These are phyloP conservation scores for Perca fluviatilis DNA, from an alignment of 2,113 vertebrate genomes.

Conservation along the genomic window DNA sequence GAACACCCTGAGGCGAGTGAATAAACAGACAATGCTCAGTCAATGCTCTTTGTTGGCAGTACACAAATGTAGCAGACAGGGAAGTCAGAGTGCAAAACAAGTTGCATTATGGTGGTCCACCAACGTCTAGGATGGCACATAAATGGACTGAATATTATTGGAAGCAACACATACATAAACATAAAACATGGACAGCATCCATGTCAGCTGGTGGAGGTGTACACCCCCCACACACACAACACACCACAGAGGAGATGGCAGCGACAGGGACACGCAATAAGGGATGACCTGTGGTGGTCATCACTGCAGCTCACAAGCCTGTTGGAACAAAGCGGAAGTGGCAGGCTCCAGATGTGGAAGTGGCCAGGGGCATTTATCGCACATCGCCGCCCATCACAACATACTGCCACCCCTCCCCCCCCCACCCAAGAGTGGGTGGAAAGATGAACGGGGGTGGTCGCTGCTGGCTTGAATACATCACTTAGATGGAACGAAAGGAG, in stretches of 20 bases:
- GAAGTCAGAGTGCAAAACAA: constrained; percentile 50
- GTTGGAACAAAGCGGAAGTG: constrained; percentile 53
- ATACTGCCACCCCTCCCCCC: too few relatives aligned
- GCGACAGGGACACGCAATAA: constrained; percentile 9
- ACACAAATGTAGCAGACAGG: constrained; percentile 53
- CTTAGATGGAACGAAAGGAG: constrained; percentile 28
- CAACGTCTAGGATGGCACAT: not conserved
- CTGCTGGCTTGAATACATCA: constrained; percentile 41
- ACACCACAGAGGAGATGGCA: constrained; percentile 19
- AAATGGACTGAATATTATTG: constrained; percentile 27
- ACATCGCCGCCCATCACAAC: constrained; percentile 61
- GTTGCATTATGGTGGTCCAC: constrained; percentile 20
- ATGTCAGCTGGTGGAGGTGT: constrained; percentile 22
- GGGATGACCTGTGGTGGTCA: constrained; percentile 44
- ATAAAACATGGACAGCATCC: constrained; percentile 24
- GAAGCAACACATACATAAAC: constrained; percentile 40
- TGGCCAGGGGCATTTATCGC: constrained; percentile 27
- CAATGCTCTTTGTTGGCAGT: constrained; percentile 48
- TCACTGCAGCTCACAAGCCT: constrained; percentile 26
- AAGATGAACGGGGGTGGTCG: constrained; percentile 6
- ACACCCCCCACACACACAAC: not conserved
- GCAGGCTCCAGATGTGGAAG: constrained; percentile 74
- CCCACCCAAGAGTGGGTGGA: constrained; percentile 29
- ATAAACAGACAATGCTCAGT: constrained; percentile 62
- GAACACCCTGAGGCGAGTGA: constrained; percentile 63